Conservation (phyloP, 2,888 invertebrate genomes). For the Rhogogaster chlorosoma region DNA sequence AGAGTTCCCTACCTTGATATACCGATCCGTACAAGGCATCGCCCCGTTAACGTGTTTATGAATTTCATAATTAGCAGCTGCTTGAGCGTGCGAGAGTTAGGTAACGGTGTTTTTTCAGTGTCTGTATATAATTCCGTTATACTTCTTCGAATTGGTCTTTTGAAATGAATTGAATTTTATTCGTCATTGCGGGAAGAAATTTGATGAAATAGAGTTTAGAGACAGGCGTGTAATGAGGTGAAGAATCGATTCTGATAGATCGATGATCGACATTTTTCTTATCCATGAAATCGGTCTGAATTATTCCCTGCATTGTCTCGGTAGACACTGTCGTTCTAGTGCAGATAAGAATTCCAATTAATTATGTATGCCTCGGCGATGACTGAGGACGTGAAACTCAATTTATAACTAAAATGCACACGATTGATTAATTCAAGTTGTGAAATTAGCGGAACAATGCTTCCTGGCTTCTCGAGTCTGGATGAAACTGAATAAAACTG, state of each 20-base stretch:
- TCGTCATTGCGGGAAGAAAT: background rate
- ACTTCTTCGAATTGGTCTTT: background rate
- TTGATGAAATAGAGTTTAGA: background rate
- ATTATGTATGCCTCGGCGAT: background rate
- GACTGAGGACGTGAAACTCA: background rate
- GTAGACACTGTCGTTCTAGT: background rate
- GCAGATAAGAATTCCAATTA: background rate
- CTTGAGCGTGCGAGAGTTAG: background rate
- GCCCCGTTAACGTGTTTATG: conserved; percentile 18
- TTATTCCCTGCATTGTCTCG: background rate
- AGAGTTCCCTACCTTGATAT: background rate
- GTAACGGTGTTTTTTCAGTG: conserved; percentile 20
- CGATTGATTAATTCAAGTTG: background rate
- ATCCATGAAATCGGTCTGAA: background rate
- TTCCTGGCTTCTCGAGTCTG: background rate
- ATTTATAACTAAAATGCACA: background rate
- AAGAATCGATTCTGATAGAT: background rate
- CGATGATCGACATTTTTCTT: background rate
- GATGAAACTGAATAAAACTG: conserved; percentile 16
- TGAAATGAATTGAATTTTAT: background rate
- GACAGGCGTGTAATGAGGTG: background rate
- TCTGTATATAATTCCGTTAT: conserved; percentile 28
- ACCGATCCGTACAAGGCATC: background rate
- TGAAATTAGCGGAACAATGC: background rate
- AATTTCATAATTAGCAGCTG: conserved; percentile 32